Base-by-base conservation (phyloP, 2,888 invertebrate genomes). In the Melitaea athalia region DNA sequence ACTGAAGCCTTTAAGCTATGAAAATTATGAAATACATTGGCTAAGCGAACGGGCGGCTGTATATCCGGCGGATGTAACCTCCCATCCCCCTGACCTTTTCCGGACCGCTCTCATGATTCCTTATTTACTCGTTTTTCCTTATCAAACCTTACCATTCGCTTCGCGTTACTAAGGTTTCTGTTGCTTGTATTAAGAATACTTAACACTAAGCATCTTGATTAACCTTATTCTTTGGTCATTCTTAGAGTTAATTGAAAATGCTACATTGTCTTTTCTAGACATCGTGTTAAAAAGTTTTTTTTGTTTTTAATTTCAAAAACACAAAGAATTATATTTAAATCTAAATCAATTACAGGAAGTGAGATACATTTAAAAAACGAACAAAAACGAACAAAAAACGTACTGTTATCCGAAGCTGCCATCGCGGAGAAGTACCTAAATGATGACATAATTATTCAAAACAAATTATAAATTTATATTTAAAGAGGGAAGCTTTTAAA, bases 41-140 rank as follows among this genome's bases (percentile, higher is more conserved):
- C 74, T 78, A 72, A 77, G 75, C 79, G 77, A 79, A 76, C 79
- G 81, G 81, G 80, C 81, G 80, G 80, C 76, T 78, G 78, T 79
- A 79, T 82, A 81, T 86, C 87, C 88, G 85, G 72, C 85, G 85
- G 86, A 85, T 80, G 79, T 74, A 71, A 72, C 73, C 72, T 77
- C 74, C 72, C 72, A 76, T 74, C 72, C 70, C 74, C 78, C 82
- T 81, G 83, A 83, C 86, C 87, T 78, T 84, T 82, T 85, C 86
- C 87, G 84, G 80, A 74, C 79, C 73, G 74, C 79, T 80, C 82
- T 80, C 81, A 83, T 82, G 80, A 85, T 82, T 87, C 85, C 86
- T 88, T 91, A 90, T 92, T 91, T 90, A 89, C 85, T 85, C 87
- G 88, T 87, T 91, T 90, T 90, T 90, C 88, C 89, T 91, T 91